phyloP scores from a whole-genome alignment of 2,797 vertebrate species.

The Eulemur rubriventer region DNA sequence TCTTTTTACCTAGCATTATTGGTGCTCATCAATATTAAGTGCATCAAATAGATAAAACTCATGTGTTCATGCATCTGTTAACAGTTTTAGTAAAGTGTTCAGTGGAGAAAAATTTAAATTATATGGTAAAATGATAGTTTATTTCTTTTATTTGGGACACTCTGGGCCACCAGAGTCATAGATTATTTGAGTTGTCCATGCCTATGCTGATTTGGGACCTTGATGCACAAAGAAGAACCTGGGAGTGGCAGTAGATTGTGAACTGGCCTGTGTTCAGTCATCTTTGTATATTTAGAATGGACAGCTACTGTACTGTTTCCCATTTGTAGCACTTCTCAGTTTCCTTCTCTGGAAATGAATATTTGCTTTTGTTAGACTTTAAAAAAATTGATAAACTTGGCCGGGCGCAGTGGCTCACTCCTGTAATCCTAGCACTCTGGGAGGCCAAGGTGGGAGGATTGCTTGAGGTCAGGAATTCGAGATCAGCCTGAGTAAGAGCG shows the following conservation, averaged over 20 bases:
- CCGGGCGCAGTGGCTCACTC: no score
- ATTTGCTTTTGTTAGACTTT: neutral
- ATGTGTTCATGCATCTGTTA: neutral
- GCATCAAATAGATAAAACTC: neutral
- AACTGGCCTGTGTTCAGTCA: neutral
- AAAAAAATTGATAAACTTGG: neutral
- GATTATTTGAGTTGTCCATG: neutral
- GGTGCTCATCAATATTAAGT: neutral
- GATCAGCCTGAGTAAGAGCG: no score
- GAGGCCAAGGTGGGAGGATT: no score
- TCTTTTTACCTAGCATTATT: neutral
- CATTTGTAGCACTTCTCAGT: neutral
- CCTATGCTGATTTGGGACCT: neutral
- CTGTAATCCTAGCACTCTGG: no score
- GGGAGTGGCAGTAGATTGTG: neutral
- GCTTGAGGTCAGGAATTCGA: no score
- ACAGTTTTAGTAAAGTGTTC: neutral
- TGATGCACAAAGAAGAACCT: neutral
- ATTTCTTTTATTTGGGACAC: neutral
- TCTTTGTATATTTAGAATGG: neutral
- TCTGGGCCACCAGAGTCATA: neutral
- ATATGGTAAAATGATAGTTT: constrained; percentile 19
- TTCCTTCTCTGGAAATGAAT: constrained; percentile 33
- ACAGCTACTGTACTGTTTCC: neutral
- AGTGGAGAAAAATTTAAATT: neutral